Conservation (phyloP, 2,888 invertebrate genomes). For the Drosophila ezoana region DNA sequence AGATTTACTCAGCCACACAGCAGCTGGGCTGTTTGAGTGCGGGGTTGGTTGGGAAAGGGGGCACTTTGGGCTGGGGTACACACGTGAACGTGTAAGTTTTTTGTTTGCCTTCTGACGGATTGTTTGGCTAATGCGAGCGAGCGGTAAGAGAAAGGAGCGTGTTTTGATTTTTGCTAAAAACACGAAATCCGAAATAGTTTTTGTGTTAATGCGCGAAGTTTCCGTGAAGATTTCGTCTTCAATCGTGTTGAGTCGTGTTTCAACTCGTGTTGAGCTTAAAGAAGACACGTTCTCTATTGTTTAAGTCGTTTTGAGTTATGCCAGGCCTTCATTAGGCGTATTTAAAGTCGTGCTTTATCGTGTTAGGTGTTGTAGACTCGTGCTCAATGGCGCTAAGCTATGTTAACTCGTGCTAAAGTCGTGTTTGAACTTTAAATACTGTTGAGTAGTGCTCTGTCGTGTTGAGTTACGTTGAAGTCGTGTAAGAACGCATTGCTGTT, state of each 20-base stretch:
- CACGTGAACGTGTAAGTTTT: conserved; percentile 30
- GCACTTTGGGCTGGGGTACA: conserved; percentile 7
- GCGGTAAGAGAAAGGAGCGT: conserved; percentile 9
- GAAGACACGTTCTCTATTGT: too few relatives aligned
- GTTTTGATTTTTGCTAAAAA: conserved; percentile 4
- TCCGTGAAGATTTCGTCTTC: too few relatives aligned
- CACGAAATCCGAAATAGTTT: conserved; percentile 1
- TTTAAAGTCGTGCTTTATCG: too few relatives aligned
- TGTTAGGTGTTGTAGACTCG: too few relatives aligned
- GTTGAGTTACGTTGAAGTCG: neutral
- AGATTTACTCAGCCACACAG: conserved; percentile 55
- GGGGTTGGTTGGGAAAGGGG: neutral
- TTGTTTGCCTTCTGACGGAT: conserved; percentile 29
- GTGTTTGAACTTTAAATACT: too few relatives aligned
- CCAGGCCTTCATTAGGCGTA: too few relatives aligned
- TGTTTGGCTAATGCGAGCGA: conserved; percentile 32
- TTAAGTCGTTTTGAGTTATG: too few relatives aligned
- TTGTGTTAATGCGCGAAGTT: neutral
- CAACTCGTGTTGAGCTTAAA: neutral
- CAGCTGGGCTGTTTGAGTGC: conserved; percentile 8
- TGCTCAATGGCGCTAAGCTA: too few relatives aligned
- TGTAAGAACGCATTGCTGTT: too few relatives aligned
- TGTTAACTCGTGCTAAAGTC: too few relatives aligned
- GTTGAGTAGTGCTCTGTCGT: neutral
- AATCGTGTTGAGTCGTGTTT: neutral